These are phyloP conservation scores for Mizuhopecten yessoensis DNA, from an alignment of 1,140 invertebrate species.

Conservation along the genomic window DNA sequence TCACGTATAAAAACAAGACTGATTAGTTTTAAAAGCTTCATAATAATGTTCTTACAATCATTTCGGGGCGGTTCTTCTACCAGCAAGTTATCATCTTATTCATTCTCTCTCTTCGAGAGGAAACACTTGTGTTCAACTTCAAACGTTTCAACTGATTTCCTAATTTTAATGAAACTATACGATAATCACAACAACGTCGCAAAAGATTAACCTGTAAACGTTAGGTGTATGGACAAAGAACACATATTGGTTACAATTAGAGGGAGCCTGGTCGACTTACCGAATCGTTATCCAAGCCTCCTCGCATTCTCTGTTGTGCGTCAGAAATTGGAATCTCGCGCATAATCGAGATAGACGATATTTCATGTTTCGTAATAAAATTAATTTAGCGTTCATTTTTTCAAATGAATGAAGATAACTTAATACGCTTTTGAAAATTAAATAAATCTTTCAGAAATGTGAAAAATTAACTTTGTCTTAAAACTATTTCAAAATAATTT, in stretches of 20 bases:
- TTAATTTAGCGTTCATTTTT: neutral
- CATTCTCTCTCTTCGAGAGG: neutral
- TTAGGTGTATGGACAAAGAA: neutral
- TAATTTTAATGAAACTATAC: neutral
- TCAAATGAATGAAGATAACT: neutral
- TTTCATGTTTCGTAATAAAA: slow-evolving; percentile 28
- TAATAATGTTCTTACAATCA: no score
- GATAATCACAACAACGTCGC: neutral
- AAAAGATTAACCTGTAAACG: neutral
- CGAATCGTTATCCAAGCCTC: neutral
- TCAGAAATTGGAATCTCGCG: slow-evolving; percentile 33
- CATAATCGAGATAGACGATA: neutral
- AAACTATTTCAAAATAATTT: slow-evolving; percentile 23
- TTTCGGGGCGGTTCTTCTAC: no score
- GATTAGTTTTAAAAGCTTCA: no score
- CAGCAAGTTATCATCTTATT: no score
- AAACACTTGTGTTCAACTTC: neutral
- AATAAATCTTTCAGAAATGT: neutral
- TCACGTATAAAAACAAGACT: no score
- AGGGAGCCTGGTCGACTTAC: neutral
- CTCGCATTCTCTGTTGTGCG: slow-evolving; percentile 36
- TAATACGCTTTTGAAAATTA: neutral
- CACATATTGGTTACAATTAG: neutral
- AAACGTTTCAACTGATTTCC: neutral
- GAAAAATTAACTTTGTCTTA: neutral